A percentile compares a stretch with the other conserved stretches of the same genome.
phyloP scores from a whole-genome alignment of 2,113 vertebrate species.

The Takifugu bimaculatus region DNA sequence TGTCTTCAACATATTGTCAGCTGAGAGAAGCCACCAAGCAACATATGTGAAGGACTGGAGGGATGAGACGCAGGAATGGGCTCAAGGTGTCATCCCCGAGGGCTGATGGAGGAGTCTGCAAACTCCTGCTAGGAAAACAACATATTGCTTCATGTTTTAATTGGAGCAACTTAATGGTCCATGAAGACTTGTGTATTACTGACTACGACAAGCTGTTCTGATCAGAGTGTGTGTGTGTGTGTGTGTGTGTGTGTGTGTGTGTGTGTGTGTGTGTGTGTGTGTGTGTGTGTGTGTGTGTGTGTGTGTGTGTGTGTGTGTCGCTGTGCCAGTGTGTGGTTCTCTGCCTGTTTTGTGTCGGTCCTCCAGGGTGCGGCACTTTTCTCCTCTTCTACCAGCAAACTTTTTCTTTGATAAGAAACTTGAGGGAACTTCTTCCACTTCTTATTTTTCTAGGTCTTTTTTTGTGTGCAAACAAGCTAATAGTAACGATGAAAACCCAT shows the following conservation, averaged over 20 bases:
- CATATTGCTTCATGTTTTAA: conserved; percentile 78
- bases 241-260: conserved; percentile 9
- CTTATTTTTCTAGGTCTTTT: no score
- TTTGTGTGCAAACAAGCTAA: no score
- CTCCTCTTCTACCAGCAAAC: conserved; percentile 12
- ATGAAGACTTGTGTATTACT: conserved; percentile 67
- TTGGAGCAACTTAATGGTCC: conserved; percentile 72
- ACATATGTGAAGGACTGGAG: conserved; percentile 66
- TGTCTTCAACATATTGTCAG: conserved; percentile 22
- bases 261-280: neutral
- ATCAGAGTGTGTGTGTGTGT: conserved; percentile 19
- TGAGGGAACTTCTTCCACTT: no score
- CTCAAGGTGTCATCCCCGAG: conserved; percentile 64
- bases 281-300: conserved; percentile 15
- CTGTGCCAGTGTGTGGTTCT: conserved; percentile 5
- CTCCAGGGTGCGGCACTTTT: conserved; percentile 12
- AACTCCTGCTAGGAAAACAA: conserved; percentile 67
- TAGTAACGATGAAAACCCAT: no score
- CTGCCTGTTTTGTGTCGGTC: conserved; percentile 30
- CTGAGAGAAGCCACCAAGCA: conserved; percentile 23
- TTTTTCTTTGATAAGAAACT: conserved; percentile 17
- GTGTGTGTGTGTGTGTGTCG: no score
- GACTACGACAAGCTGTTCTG: conserved; percentile 73
- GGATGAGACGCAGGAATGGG: conserved; percentile 52
- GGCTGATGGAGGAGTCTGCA: conserved; percentile 50